phyloP scores from a whole-genome alignment of 2,888 invertebrate genomes.

The Torymus auratus region DNA sequence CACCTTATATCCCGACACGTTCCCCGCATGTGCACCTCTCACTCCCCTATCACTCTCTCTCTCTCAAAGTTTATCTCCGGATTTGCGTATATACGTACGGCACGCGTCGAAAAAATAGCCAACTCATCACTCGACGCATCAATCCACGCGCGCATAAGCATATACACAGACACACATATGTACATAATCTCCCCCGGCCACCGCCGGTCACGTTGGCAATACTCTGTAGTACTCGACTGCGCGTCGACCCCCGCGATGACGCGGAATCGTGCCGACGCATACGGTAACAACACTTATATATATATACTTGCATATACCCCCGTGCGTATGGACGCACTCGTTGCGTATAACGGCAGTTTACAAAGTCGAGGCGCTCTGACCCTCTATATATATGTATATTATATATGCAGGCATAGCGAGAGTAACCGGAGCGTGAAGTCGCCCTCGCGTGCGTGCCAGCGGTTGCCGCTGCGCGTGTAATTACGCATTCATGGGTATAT shows the following conservation, averaged over 20 bases:
- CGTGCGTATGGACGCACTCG: not conserved
- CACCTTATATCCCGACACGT: too few species aligned
- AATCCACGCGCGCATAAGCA: not conserved
- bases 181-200: not conserved
- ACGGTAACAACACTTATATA: too few species aligned
- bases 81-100: conserved; percentile 5
- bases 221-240: not conserved
- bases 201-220: conserved; percentile 18
- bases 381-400: too few species aligned
- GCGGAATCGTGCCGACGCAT: conserved; percentile 16
- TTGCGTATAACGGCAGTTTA: not conserved
- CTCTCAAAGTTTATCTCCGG: not conserved
- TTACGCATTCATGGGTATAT: conserved; percentile 40
- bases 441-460: not conserved
- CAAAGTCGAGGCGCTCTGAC: not conserved
- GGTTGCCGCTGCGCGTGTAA: conserved; percentile 20
- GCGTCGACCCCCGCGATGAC: not conserved
- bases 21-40: not conserved
- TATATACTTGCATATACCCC: too few species aligned
- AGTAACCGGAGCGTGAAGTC: conserved; percentile 3
- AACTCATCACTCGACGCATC: not conserved
- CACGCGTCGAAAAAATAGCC: not conserved
- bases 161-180: too few species aligned
- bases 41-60: not conserved
- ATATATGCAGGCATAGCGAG: too few species aligned